phyloP scores from a whole-genome alignment of 2,888 invertebrate genomes.

The Holacanthella duospinosa region DNA sequence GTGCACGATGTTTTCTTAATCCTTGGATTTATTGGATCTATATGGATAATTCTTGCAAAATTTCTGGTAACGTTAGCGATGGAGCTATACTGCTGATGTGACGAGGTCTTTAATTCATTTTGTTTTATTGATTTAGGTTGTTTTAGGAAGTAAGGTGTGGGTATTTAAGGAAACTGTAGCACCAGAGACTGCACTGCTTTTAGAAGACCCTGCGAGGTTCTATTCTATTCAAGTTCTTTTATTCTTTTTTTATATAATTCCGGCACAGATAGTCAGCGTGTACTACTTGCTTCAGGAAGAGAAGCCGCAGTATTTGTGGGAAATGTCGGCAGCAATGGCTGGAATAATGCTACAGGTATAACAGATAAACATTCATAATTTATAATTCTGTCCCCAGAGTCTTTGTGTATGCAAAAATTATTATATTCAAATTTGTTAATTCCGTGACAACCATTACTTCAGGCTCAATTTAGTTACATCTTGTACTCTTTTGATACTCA shows the following conservation, averaged over 20 bases:
- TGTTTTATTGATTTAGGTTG: slow-evolving; percentile 10
- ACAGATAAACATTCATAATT: not conserved
- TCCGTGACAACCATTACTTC: too few species aligned
- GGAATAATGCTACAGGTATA: slow-evolving; percentile 29
- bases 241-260: slow-evolving; percentile 31
- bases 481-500: slow-evolving; percentile 25
- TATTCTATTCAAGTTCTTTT: slow-evolving; percentile 25
- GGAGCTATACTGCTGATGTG: too few species aligned
- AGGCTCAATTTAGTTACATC: slow-evolving; percentile 31
- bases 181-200: slow-evolving; percentile 25
- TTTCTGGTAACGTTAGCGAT: slow-evolving; percentile 34
- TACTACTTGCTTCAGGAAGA: slow-evolving; percentile 12
- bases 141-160: slow-evolving; percentile 10
- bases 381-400: too few species aligned
- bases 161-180: slow-evolving; percentile 14
- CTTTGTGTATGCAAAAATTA: too few species aligned
- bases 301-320: slow-evolving; percentile 32
- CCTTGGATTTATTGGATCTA: slow-evolving; percentile 20
- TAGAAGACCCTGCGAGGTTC: slow-evolving; percentile 30
- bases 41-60: slow-evolving; percentile 26
- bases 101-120: too few species aligned
- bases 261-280: slow-evolving; percentile 22
- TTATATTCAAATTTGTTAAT: slow-evolving; percentile 3
- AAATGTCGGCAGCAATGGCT: slow-evolving; percentile 25
- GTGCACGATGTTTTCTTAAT: slow-evolving; percentile 19